These are phyloP conservation scores for Thryonomys swinderianus DNA, from an alignment of 2,113 vertebrate species.

Conservation along the genomic window DNA sequence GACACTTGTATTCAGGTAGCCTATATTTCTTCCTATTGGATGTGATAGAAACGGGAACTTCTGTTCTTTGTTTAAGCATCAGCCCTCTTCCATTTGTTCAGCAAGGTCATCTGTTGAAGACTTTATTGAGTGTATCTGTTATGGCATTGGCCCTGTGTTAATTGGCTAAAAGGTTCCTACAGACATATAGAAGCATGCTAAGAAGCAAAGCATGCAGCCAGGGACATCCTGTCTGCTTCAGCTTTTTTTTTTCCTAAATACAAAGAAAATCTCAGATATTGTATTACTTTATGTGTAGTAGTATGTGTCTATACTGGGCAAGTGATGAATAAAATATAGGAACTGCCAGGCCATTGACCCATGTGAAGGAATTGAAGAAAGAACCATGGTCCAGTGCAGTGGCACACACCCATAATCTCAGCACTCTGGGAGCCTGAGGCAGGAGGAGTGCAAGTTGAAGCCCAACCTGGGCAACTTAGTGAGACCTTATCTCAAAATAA, in stretches of 20 bases:
- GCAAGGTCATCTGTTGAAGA: neutral
- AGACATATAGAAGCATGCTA: neutral
- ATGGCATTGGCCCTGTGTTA: neutral
- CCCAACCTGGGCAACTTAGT: neutral
- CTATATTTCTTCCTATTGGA: neutral
- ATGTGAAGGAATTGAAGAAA: neutral
- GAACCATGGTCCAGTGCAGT: neutral
- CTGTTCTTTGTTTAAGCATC: neutral
- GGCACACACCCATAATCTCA: neutral
- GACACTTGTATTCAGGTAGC: neutral
- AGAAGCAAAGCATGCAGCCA: neutral
- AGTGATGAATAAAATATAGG: neutral
- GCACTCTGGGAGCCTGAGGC: neutral
- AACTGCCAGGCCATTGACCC: neutral
- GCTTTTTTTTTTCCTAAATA: neutral
- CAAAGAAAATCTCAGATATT: neutral
- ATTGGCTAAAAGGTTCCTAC: neutral
- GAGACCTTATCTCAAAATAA: neutral
- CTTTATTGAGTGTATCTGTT: neutral
- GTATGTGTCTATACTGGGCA: neutral
- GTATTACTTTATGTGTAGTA: neutral
- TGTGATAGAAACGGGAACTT: neutral
- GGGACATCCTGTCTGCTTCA: neutral
- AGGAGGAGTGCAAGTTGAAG: neutral
- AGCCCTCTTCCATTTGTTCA: neutral